phyloP scores from a whole-genome alignment of 2,113 vertebrate species.

The Campylomormyrus numenius region DNA sequence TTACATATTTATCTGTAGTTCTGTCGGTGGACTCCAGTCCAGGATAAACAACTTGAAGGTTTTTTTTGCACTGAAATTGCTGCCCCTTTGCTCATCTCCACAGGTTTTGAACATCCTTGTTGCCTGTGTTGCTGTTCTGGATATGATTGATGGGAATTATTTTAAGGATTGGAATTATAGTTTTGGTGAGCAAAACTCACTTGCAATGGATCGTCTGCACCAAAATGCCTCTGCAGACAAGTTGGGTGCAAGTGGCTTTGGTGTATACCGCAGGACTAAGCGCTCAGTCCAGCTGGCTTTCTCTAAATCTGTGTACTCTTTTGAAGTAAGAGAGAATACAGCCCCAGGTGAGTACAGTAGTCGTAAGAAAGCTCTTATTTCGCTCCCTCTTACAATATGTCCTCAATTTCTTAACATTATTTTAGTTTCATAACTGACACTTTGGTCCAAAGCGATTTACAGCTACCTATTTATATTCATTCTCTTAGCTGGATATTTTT shows the following conservation, averaged over 20 bases:
- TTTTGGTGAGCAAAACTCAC: slow-evolving; percentile 20
- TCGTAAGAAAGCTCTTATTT: not conserved
- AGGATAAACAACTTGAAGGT: not conserved
- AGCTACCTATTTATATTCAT: not conserved
- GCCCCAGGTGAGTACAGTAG: slow-evolving; percentile 45
- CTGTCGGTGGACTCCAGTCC: not conserved
- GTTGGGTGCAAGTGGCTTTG: slow-evolving; percentile 22
- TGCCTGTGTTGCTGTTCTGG: slow-evolving; percentile 27
- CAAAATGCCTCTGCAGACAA: slow-evolving; percentile 24
- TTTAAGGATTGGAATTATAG: slow-evolving; percentile 25
- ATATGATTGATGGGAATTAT: not conserved
- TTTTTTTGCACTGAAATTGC: not conserved
- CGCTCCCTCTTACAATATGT: not conserved
- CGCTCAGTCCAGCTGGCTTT: slow-evolving; percentile 44
- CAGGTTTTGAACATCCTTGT: slow-evolving; percentile 40
- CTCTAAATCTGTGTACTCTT: slow-evolving; percentile 53
- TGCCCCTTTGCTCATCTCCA: slow-evolving; percentile 5
- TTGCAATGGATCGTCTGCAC: slow-evolving; percentile 30
- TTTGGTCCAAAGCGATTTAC: not conserved
- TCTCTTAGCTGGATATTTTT: not conserved
- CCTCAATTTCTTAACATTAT: not conserved
- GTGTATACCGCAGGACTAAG: slow-evolving; percentile 35
- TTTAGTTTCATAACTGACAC: not conserved
- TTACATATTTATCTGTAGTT: not conserved
- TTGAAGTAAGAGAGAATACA: slow-evolving; percentile 61